A percentile compares a stretch with the other conserved stretches of the same genome.
Evolutionary conservation across 2,113 vertebrate genomes (phyloP).

Genomic region (Turdus rufiventris): DNA sequence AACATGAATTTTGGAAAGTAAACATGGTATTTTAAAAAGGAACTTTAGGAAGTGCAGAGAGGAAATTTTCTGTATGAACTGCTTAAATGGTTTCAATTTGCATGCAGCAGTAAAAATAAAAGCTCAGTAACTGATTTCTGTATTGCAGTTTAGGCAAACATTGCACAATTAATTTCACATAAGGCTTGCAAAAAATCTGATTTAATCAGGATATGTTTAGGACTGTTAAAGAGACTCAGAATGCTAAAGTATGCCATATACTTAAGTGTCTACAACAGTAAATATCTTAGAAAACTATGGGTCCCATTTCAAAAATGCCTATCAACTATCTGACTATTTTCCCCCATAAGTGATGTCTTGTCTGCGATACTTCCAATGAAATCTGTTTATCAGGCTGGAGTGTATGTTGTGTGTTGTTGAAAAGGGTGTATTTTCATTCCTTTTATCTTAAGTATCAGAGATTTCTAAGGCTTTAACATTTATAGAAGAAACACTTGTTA

Average conservation of each 20-base stretch:
- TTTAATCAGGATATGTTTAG: not conserved
- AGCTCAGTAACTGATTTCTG: slow-evolving; percentile 28
- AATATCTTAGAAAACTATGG: not conserved
- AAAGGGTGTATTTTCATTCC: not conserved
- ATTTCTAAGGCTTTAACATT: not conserved
- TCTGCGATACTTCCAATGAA: not conserved
- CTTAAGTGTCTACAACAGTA: not conserved
- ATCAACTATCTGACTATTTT: not conserved
- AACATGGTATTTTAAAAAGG: not conserved
- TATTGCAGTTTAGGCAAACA: slow-evolving; percentile 26
- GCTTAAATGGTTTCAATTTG: slow-evolving; percentile 46
- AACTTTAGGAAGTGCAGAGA: not conserved
- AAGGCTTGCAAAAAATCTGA: slow-evolving; percentile 33
- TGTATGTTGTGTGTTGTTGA: not conserved
- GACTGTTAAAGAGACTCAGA: not conserved
- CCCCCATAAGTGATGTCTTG: not conserved
- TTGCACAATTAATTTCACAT: slow-evolving; percentile 29
- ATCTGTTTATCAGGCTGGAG: not conserved
- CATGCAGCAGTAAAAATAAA: slow-evolving; percentile 34
- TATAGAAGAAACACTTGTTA: not conserved
- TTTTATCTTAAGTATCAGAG: not conserved
- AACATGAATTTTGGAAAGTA: not conserved
- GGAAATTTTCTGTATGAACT: slow-evolving; percentile 29
- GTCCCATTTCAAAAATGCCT: not conserved
- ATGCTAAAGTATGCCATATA: not conserved